Evolutionary conservation across 2,888 invertebrate species (phyloP), one percentile per base, ranked within the genome.

Genomic region (Ectropis crepuscularia): DNA sequence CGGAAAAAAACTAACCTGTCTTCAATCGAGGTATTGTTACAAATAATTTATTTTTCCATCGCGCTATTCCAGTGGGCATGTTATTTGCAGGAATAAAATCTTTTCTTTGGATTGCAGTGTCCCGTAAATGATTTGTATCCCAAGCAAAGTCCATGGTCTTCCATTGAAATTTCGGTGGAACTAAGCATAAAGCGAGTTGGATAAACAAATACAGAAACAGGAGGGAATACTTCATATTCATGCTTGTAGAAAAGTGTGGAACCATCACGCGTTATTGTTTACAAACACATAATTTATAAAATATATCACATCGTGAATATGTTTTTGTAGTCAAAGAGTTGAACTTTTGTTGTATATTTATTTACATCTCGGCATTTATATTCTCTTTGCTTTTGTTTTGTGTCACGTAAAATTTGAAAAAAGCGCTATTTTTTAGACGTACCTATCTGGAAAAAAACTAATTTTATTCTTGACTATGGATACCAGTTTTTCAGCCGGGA

Each of bases 11-110:
- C 6, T n/a, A 16, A 63, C 96, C 96, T 68, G 88, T 82, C 83
- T 94, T 95, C 95, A 95, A 95, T 75, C 95, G 91, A 70, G 95
- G 95, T 74, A 95, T 94, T 45, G 95, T 95, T 63, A 95, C 89
- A 77, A 94, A 96, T 61, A 94, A 81, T 91, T 94, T 96, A 80
- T 95, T 82, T 71, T 93, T 94, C 95, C 96, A 96, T 68, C 94
- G 92, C 63, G 95, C 96, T 67, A 96, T 73, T 10, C 96, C 96
- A 41, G 95, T 86, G 0, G 96, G 95, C 78, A 96, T 88, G 81
- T 95, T 96, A 80, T 96, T 95, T 63, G 91, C 91, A 0, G 94
- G 93, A 9, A 95, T 87, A 76, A 94, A 96, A 7, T 91, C 88
- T 39, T 94, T 94, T 9, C 85, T 86, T 7, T 84, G 79, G 11